These are phyloP conservation scores for Macrophya annulata DNA, from an alignment of 2,888 invertebrate genomes.

Conservation along the genomic window DNA sequence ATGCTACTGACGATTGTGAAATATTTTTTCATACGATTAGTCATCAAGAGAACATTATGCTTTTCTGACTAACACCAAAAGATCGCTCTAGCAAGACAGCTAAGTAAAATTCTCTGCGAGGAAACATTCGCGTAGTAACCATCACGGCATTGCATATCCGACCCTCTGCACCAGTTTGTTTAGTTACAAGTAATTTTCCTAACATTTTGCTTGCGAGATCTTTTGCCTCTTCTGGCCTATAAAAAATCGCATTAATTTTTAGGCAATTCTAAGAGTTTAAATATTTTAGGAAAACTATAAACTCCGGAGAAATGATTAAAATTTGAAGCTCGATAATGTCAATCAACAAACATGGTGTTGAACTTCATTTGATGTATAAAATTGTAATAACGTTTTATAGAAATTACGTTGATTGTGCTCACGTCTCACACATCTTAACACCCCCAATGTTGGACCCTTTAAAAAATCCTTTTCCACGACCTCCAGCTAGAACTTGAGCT, in stretches of 20 bases:
- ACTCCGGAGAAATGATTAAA: not conserved
- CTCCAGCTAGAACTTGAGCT: slow-evolving; percentile 95
- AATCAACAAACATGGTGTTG: too few relatives aligned
- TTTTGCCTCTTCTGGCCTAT: slow-evolving; percentile 90
- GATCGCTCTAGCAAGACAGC: slow-evolving; percentile 98
- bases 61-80: slow-evolving; percentile 85
- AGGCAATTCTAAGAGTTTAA: not conserved
- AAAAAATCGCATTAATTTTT: not conserved
- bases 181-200: slow-evolving; percentile 93
- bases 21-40: not conserved
- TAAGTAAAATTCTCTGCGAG: slow-evolving; percentile 96
- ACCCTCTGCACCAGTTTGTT: slow-evolving; percentile 95
- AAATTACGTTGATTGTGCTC: slow-evolving; percentile 75
- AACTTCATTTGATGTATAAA: not conserved
- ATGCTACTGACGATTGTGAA: not conserved
- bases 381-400: not conserved
- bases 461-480: slow-evolving; percentile 93
- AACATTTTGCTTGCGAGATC: slow-evolving; percentile 91
- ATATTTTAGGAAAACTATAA: not conserved
- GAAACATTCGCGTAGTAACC: slow-evolving; percentile 97
- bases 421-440: slow-evolving; percentile 92
- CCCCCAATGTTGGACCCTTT: slow-evolving; percentile 96
- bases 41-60: not conserved
- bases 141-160: slow-evolving; percentile 96
- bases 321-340: too few relatives aligned